Conservation (phyloP, 1,140 invertebrate species). For the Mactra quadrangularis region DNA sequence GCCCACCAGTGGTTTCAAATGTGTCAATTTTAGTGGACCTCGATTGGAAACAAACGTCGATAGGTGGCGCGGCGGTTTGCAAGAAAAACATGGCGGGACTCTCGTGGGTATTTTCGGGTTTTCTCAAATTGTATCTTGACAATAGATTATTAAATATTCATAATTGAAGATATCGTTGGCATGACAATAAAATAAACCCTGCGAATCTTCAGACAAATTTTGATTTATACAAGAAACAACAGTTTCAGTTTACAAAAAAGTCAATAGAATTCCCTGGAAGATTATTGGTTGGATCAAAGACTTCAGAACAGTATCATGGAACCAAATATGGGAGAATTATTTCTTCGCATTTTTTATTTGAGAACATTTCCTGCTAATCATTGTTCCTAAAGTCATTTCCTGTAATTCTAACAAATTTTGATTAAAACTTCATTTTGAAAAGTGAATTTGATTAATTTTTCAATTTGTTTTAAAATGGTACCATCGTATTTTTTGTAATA, state of each 20-base stretch:
- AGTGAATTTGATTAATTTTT: no score
- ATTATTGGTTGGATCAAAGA: no score
- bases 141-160: slow-evolving; percentile 62
- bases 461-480: no score
- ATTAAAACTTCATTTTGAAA: no score
- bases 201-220: slow-evolving; percentile 19
- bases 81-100: slow-evolving; percentile 57
- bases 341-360: no score
- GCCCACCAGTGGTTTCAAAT: slow-evolving; percentile 47
- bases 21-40: slow-evolving; percentile 56
- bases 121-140: slow-evolving; percentile 62
- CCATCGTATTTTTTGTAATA: no score
- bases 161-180: slow-evolving; percentile 51
- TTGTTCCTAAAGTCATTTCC: no score
- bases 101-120: slow-evolving; percentile 56
- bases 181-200: slow-evolving; percentile 42
- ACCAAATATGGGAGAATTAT: no score
- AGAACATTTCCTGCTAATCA: no score
- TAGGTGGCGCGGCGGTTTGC: slow-evolving; percentile 52
- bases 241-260: neutral
- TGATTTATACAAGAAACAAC: slow-evolving; percentile 45
- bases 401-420: no score
- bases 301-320: no score
- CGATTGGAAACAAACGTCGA: slow-evolving; percentile 39
- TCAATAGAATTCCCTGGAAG: neutral